These are phyloP conservation scores for Periophthalmodon schlosseri DNA, from an alignment of 2,113 vertebrate genomes.

Conservation along the genomic window DNA sequence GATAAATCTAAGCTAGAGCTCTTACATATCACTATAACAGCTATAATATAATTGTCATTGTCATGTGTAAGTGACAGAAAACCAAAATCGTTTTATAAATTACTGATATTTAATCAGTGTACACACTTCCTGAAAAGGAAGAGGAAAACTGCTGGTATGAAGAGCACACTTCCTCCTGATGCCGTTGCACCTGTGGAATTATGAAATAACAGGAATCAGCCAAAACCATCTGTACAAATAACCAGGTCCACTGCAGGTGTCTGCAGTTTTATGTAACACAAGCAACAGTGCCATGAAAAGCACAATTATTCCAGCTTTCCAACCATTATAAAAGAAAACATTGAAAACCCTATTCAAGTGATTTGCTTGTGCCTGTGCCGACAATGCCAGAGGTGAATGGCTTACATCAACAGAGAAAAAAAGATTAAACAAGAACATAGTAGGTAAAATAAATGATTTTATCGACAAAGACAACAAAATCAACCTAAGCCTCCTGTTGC, in stretches of 20 bases:
- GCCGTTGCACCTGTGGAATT: conserved; percentile 50
- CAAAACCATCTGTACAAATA: conserved; percentile 65
- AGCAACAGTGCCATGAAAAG: conserved; percentile 43
- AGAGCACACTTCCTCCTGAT: conserved; percentile 44
- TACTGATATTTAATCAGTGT: conserved; percentile 32
- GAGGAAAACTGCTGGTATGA: conserved; percentile 38
- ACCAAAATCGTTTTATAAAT: conserved; percentile 25
- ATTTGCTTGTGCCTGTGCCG: conserved; percentile 41
- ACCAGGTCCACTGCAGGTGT: conserved; percentile 55
- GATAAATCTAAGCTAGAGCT: neutral
- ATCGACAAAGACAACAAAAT: conserved; percentile 15
- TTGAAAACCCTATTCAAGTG: conserved; percentile 33
- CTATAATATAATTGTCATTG: neutral
- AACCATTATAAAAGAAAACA: conserved; percentile 19
- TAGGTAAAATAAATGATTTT: conserved; percentile 20
- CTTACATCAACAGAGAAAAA: conserved; percentile 14
- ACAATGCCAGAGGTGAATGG: conserved; percentile 23
- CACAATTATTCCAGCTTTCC: conserved; percentile 57
- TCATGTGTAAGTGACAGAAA: conserved; percentile 30
- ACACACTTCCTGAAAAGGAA: conserved; percentile 41
- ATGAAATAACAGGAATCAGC: conserved; percentile 60
- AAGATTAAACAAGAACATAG: conserved; percentile 27
- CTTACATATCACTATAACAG: neutral
- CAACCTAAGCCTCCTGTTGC: neutral
- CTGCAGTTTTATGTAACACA: conserved; percentile 52